Conservation (phyloP, 2,113 vertebrate genomes). For the Heteronetta atricapilla region DNA sequence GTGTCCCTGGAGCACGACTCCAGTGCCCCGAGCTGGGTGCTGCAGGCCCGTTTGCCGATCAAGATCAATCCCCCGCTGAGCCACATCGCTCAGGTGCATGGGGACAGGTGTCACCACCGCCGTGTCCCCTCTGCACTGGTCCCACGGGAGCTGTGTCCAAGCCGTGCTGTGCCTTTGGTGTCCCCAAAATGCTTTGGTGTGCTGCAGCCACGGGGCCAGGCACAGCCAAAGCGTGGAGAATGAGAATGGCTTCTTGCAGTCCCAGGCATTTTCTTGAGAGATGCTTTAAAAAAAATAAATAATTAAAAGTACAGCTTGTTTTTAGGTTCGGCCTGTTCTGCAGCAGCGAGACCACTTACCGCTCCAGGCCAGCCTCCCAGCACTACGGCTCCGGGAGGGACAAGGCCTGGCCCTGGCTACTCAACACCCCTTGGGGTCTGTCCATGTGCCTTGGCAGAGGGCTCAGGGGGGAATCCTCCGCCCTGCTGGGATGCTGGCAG, state of each 20-base stretch:
- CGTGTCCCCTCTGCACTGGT: rapidly evolving
- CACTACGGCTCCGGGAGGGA: not conserved
- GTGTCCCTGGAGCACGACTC: not conserved
- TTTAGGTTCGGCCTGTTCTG: not conserved
- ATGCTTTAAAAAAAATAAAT: not conserved
- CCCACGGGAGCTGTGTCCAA: not conserved
- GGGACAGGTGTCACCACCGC: not conserved
- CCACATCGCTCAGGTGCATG: not conserved
- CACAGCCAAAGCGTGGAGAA: not conserved
- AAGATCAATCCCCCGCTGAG: not conserved
- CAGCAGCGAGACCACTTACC: not conserved
- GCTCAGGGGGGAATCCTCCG: not conserved
- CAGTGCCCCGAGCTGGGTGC: not conserved
- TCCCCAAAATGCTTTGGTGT: rapidly evolving
- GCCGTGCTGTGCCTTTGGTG: not conserved
- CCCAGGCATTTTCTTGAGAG: not conserved
- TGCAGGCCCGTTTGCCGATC: not conserved
- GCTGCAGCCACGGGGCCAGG: not conserved
- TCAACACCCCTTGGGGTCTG: not conserved
- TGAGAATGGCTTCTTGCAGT: not conserved
- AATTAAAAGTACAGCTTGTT: not conserved
- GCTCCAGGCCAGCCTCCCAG: not conserved
- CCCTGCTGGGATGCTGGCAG: rapidly evolving
- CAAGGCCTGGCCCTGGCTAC: not conserved
- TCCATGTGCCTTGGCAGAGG: not conserved